Evolutionary conservation across 2,888 invertebrate genomes (phyloP).

Genomic region (Theodoxus fluviatilis): DNA sequence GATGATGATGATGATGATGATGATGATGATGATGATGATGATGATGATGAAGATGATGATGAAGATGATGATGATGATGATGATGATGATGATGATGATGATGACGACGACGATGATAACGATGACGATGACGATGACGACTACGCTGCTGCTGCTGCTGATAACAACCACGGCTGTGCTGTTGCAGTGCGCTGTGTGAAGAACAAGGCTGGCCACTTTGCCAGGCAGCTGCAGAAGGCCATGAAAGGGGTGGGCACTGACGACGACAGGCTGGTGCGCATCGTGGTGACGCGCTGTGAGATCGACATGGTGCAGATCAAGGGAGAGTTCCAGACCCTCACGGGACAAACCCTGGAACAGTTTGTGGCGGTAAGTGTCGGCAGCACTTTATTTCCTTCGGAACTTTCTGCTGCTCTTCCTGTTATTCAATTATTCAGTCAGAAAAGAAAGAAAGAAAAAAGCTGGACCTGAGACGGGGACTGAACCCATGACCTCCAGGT

Average conservation of each 20-base stretch:
- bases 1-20: no score
- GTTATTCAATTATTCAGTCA: no score
- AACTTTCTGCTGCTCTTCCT: constrained; percentile 61
- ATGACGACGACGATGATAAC: not conserved
- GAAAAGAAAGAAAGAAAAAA: no score
- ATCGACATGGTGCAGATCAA: constrained; percentile 66
- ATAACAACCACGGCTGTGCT: no score
- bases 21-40: not conserved
- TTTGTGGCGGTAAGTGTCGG: constrained; percentile 57
- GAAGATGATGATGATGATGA: not conserved
- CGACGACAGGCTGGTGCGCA: constrained; percentile 59
- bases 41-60: not conserved
- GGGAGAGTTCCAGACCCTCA: constrained; percentile 57
- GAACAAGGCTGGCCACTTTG: constrained; percentile 63
- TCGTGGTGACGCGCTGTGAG: constrained; percentile 62
- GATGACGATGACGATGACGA: no score
- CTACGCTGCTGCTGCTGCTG: no score
- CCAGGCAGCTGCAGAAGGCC: constrained; percentile 60
- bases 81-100: not conserved
- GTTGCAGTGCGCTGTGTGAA: constrained; percentile 62
- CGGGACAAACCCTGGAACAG: constrained; percentile 58
- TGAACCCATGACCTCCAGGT: no score
- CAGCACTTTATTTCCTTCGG: constrained; percentile 49
- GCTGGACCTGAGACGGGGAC: no score
- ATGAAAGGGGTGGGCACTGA: constrained; percentile 64